Conservation (phyloP, 2,888 invertebrate genomes). For the Seira ritae region DNA sequence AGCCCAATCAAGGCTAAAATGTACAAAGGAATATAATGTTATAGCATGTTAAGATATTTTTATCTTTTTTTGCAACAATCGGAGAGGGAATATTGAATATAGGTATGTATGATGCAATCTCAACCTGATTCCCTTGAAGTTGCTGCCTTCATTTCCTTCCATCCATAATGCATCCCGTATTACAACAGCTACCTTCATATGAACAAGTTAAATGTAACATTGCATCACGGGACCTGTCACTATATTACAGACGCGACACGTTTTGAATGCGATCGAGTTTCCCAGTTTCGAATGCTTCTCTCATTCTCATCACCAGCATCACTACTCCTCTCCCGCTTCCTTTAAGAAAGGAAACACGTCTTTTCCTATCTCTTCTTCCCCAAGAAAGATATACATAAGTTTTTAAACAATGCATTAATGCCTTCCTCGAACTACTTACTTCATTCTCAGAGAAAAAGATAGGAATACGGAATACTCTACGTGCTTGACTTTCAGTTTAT, state of each 20-base stretch:
- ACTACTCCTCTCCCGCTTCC: not conserved
- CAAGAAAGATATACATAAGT: not conserved
- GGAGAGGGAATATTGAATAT: too few species aligned
- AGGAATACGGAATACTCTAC: too few species aligned
- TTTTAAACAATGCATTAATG: constrained; percentile 14
- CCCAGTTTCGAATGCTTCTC: constrained; percentile 19
- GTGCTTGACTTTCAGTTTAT: too few species aligned
- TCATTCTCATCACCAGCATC: too few species aligned
- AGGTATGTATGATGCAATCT: too few species aligned
- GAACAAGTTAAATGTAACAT: constrained; percentile 3
- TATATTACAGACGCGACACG: constrained; percentile 14
- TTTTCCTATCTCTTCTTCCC: not conserved
- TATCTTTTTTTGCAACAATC: too few species aligned
- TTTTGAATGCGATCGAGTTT: constrained; percentile 21
- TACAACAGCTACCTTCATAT: too few species aligned
- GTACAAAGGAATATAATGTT: too few species aligned
- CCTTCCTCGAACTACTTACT: not conserved
- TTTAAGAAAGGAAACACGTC: constrained; percentile 1
- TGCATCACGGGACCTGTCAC: constrained; percentile 24
- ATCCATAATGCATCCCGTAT: not conserved
- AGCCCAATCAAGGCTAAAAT: not conserved
- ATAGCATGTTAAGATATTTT: too few species aligned
- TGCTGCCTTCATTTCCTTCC: too few species aligned
- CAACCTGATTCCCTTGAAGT: too few species aligned
- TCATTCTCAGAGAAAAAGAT: not conserved